A percentile compares a stretch with the other conserved stretches of the same genome.
Evolutionary conservation across 2,113 vertebrate species (phyloP).

Genomic region (Micromys minutus): DNA sequence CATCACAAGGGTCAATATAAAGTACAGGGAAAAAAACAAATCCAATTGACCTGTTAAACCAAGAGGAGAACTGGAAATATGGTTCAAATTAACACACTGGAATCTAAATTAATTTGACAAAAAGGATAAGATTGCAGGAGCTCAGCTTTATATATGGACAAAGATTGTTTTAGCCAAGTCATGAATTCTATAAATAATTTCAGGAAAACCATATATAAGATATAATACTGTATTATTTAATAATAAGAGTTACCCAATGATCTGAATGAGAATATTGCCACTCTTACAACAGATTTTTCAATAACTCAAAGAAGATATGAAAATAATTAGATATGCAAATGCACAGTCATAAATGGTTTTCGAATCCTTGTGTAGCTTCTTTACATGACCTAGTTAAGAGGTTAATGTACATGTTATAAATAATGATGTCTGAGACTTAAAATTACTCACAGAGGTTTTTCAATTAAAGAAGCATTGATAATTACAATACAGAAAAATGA

Average conservation of each 20-base stretch:
- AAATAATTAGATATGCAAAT: slow-evolving; percentile 24
- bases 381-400: neutral
- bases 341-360: neutral
- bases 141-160: neutral
- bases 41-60: slow-evolving; percentile 35
- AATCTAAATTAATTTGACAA: neutral
- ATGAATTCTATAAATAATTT: neutral
- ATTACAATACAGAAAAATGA: slow-evolving; percentile 14
- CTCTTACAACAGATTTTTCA: neutral
- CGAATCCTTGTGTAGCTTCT: neutral
- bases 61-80: neutral
- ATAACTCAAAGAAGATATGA: neutral
- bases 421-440: neutral
- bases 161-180: neutral
- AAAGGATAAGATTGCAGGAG: neutral
- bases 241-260: neutral
- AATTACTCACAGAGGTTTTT: neutral
- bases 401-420: neutral
- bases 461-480: neutral
- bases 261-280: neutral
- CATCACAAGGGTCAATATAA: neutral
- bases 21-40: neutral
- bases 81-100: neutral
- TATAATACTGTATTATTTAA: neutral
- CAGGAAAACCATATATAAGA: neutral